phyloP scores from a whole-genome alignment of 1,140 invertebrate genomes.

The Drosophila persimilis region DNA sequence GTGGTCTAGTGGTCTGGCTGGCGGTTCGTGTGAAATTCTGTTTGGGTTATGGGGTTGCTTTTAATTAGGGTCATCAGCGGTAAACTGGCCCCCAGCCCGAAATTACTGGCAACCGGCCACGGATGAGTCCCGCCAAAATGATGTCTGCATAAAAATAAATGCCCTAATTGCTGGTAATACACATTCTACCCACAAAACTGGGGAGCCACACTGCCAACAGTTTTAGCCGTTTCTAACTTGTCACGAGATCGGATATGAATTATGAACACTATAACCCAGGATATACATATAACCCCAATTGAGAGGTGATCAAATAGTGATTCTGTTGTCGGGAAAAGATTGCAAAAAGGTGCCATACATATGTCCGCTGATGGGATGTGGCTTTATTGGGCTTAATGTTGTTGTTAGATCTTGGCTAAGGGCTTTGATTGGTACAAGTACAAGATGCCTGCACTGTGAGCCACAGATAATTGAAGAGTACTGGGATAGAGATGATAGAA shows the following conservation, averaged over 20 bases:
- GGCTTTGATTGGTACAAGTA: too few species aligned
- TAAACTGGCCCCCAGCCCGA: constrained; percentile 38
- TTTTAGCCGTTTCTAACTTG: constrained; percentile 21
- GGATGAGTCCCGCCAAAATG: constrained; percentile 33
- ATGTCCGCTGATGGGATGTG: too few species aligned
- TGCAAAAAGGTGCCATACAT: too few species aligned
- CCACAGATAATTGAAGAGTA: too few species aligned
- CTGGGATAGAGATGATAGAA: too few species aligned
- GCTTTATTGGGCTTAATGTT: too few species aligned
- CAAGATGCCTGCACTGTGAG: too few species aligned
- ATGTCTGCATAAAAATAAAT: constrained; percentile 45
- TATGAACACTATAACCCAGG: constrained; percentile 29
- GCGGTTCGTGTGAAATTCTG: constrained; percentile 32
- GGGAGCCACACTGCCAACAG: not conserved
- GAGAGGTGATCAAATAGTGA: constrained; percentile 14
- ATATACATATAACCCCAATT: constrained; percentile 29
- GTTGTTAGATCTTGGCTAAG: too few species aligned
- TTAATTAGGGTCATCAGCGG: constrained; percentile 60
- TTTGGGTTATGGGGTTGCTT: constrained; percentile 52
- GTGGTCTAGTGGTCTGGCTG: not conserved
- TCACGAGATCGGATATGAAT: constrained; percentile 37
- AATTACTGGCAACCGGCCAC: constrained; percentile 42
- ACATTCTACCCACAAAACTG: constrained; percentile 18
- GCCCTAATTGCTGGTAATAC: constrained; percentile 44
- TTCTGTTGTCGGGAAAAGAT: too few species aligned